Base-by-base conservation (phyloP, 2,113 vertebrate species). In the Bos indicus region DNA sequence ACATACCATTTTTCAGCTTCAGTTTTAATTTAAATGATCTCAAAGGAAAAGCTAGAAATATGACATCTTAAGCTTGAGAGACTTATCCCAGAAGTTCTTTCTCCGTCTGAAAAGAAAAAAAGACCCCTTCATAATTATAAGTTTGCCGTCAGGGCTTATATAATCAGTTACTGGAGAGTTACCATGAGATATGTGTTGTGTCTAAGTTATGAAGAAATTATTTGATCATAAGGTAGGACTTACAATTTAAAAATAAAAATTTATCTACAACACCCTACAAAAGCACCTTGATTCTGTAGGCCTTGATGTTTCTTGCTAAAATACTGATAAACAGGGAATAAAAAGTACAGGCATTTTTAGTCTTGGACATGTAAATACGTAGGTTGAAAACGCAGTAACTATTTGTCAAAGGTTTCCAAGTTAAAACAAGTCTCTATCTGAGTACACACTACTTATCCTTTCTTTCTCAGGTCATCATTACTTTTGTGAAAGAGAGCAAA, bases 11-110 rank as follows among this genome's bases (percentile, higher is more conserved):
- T 91, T 97, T 59, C 36, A 95, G 48, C 25, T 25, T 81, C 16
- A 28, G 90, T 97, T 97, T 94, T 97, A 96, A 97, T 94, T 94
- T 96, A 88, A 95, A 94, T 85, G 57, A 46, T 93, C 36, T 93
- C 57, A 48, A 88, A 88, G 57, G 46, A 90, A 90, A 94, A 81
- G 2, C 1, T 64, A 95, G 81, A 96, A 71, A 95, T 74, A 46
- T 57, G 92, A 60, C 60, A 83, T 97, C 81, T 94, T 91, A 86
- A 17, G 23, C 80, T 89, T 90, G 36, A 92, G 40, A 81, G 36
- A 90, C 51, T 86, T 93, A 88, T 84, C 19, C 16, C 19, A 94
- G 85, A 94, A 97, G n/a, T 15, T 9, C 88, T 90, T 90, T 91
- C 56, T 67, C 26, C 81, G n/a, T 48, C 14, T 88, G 52, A 80